Base-by-base conservation (phyloP, 2,113 vertebrate genomes). In the Neotragus pygmaeus region DNA sequence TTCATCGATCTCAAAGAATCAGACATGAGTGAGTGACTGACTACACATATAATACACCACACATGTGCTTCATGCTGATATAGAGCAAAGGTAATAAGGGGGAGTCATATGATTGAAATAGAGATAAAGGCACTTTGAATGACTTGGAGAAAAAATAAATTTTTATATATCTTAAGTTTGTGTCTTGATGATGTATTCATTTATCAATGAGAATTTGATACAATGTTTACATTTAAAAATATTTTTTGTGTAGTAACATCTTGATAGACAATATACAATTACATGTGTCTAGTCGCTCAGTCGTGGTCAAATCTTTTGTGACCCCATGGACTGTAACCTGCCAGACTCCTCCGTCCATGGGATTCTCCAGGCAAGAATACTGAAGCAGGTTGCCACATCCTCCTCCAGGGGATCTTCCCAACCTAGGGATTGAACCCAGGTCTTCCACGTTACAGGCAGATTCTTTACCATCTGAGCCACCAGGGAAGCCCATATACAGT, bases 291-390 rank as follows among this genome's bases (percentile, higher is more conserved):
- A 66, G 62, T n/a, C 0, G 1, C 16, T n/a, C 62, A n/a, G 62
- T n/a, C 16, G 0, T n/a, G 16, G n/a, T n/a, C 33, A 17, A n/a
- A 7, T 66, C 33, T 19, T n/a, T n/a, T n/a, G 7, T n/a, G 33
- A 66, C 33, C 62, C 33, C 2, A n/a, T 66, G 62, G 62, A n/a
- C 16, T n/a, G 33, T 64, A 64, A 30, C 30, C 62, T 3, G 0
- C 33, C 33, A 19, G 33, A 16, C 62, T n/a, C 16, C 33, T 9
- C 16, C n/a, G 33, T 66, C 33, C 33, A 19, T 66, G 33, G 33
- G 62, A n/a, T 66, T 66, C 62, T 66, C 62, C 62, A n/a, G 62
- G 62, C 62, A 66, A n/a, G 33, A 5, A 66, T 19, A 66, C 33
- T 66, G 33, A 7, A 66, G 7, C 2, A 7, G 30, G 3, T 33